These are phyloP conservation scores for Clarias laeviceps DNA, from an alignment of 2,797 vertebrate species.

Conservation along the genomic window DNA sequence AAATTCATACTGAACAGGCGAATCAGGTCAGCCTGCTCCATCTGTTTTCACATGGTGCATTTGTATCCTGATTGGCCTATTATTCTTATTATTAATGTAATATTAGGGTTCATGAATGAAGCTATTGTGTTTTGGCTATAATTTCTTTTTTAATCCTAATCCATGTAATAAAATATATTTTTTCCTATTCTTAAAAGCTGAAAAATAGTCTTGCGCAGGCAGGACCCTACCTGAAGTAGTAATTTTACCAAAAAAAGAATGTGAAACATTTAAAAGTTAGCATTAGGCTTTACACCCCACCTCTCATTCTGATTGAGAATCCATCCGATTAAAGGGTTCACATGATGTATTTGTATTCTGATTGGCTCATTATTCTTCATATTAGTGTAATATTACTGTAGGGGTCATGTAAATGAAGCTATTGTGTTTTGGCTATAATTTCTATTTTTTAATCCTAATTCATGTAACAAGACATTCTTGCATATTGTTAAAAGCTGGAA, in stretches of 20 bases:
- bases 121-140: background rate
- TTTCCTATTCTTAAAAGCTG: background rate
- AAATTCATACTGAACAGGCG: too few relatives aligned
- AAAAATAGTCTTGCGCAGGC: background rate
- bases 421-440: background rate
- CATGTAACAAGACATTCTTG: background rate
- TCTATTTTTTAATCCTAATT: background rate
- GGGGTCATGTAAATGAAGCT: too few relatives aligned
- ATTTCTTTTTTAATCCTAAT: background rate
- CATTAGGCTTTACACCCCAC: background rate
- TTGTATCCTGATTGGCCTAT: too few relatives aligned
- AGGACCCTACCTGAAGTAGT: background rate
- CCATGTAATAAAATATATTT: background rate
- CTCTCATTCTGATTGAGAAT: too few relatives aligned
- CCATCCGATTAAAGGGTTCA: too few relatives aligned
- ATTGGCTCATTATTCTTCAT: too few relatives aligned
- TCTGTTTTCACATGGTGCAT: too few relatives aligned
- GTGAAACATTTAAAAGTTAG: background rate
- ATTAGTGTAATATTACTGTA: too few relatives aligned
- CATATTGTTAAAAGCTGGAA: background rate
- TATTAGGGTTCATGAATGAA: too few relatives aligned
- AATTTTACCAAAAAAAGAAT: background rate
- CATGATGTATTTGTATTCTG: too few relatives aligned
- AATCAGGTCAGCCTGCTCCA: too few relatives aligned
- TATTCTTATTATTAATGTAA: too few relatives aligned